Percentiles rank a stretch among this genome's conserved stretches.
Conservation (phyloP, 2,888 invertebrate species). For the Coelinius sp. region DNA sequence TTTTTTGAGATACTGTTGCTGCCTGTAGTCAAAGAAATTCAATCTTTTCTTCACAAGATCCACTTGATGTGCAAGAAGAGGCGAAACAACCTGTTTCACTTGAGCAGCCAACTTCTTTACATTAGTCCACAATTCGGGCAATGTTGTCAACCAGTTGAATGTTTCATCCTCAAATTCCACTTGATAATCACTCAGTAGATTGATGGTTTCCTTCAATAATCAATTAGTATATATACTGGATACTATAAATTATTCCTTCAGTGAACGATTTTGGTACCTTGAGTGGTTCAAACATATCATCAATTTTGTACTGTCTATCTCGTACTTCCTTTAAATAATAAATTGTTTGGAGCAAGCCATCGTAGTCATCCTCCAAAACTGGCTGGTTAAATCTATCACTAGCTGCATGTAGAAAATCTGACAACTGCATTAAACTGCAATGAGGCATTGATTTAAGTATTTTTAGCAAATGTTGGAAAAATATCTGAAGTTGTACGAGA, state of each 20-base stretch:
- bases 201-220: slow-evolving; percentile 79
- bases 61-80: slow-evolving; percentile 90
- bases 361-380: slow-evolving; percentile 87
- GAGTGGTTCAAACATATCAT: slow-evolving; percentile 91
- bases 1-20: slow-evolving; percentile 82
- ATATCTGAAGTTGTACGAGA: background rate
- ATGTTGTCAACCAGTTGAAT: slow-evolving; percentile 75
- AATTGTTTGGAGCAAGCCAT: slow-evolving; percentile 87
- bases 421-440: slow-evolving; percentile 81
- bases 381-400: slow-evolving; percentile 81
- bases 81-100: slow-evolving; percentile 88
- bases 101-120: slow-evolving; percentile 87
- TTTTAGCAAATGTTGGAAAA: background rate
- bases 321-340: slow-evolving; percentile 83
- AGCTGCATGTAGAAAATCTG: slow-evolving; percentile 83
- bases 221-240: background rate
- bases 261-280: slow-evolving; percentile 66
- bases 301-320: slow-evolving; percentile 84
- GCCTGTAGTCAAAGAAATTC: slow-evolving; percentile 83
- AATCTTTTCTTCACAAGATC: slow-evolving; percentile 88
- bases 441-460: slow-evolving; percentile 16
- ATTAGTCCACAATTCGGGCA: slow-evolving; percentile 91
- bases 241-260: background rate
- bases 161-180: slow-evolving; percentile 87
- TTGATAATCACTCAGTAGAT: slow-evolving; percentile 86